These are phyloP conservation scores for Schizopygopsis malacanthus DNA, from an alignment of 2,797 vertebrate genomes.

Conservation along the genomic window DNA sequence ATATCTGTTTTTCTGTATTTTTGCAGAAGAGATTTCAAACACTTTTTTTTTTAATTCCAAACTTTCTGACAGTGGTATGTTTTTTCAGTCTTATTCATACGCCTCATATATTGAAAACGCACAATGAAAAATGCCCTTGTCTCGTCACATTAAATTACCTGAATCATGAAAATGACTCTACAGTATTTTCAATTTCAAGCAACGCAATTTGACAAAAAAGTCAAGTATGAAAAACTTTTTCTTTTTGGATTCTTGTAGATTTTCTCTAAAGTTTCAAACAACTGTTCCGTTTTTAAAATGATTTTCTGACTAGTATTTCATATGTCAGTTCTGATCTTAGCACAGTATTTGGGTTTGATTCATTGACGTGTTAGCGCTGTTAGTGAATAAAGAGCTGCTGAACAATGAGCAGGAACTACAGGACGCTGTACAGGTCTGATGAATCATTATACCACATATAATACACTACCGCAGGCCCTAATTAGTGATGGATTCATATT, in stretches of 20 bases:
- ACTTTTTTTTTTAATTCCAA: no score
- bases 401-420: not conserved
- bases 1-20: not conserved
- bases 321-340: not conserved
- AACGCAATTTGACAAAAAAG: not conserved
- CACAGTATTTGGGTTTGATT: not conserved
- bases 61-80: not conserved
- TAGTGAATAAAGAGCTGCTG: constrained; percentile 2
- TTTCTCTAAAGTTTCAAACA: not conserved
- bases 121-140: not conserved
- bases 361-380: not conserved
- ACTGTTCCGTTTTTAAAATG: not conserved
- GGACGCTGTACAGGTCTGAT: not conserved
- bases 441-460: not conserved
- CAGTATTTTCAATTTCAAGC: not conserved
- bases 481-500: constrained; percentile 36
- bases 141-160: no score
- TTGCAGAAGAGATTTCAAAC: no score
- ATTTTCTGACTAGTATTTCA: not conserved
- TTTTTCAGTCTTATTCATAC: no score
- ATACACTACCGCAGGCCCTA: not conserved
- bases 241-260: not conserved
- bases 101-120: no score
- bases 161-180: not conserved
- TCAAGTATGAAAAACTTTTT: not conserved